Base-by-base conservation (phyloP, 2,888 invertebrate genomes). In the Stenodera caucasica region DNA sequence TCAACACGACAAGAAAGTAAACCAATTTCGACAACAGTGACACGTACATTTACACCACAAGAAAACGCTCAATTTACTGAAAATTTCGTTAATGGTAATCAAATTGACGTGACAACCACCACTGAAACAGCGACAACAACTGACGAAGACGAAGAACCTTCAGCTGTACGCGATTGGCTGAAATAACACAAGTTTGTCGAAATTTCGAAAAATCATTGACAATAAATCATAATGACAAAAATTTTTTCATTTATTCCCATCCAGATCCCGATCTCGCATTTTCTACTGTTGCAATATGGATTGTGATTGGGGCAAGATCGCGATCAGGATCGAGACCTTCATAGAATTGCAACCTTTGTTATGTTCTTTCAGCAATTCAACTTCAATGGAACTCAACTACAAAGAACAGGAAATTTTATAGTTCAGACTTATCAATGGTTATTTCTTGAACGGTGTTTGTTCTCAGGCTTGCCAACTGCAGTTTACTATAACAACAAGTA, bases 81-180 rank as follows among this genome's bases (percentile, higher is more conserved):
- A 29, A 49, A 11, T 18, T 45, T 12, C 11, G 21, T 21, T 45
- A 11, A 45, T 45, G 45, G 45, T 45, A 11, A 18, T 7, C 18
- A 21, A 11, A 45, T 21, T 12, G 8, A 1, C 21, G 21, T 18
- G 12, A 14, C 32, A 30, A 26, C 49, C 2, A 56, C 56, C 14
- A 56, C 50, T 9, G 9, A 32, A 18, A 40, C 11, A 18, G 18
- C 4, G 11, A 32, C 37, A 49, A 60, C 60, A 21, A 56, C 57
- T 18, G 53, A 52, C 49, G 57, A 60, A 57, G 30, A 12, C 21
- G 60, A 60, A 18, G 49, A 60, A 14, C 45, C 45, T 7, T 11
- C 9, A 18, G 2, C 45, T 21, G 11, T 45, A 8, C 11, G 11
- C 12, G 3, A 9, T 5, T 45, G 45, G 45, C 15, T 45, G 2